These are phyloP conservation scores for Lasiurus borealis DNA, from an alignment of 2,113 vertebrate genomes.

Conservation along the genomic window DNA sequence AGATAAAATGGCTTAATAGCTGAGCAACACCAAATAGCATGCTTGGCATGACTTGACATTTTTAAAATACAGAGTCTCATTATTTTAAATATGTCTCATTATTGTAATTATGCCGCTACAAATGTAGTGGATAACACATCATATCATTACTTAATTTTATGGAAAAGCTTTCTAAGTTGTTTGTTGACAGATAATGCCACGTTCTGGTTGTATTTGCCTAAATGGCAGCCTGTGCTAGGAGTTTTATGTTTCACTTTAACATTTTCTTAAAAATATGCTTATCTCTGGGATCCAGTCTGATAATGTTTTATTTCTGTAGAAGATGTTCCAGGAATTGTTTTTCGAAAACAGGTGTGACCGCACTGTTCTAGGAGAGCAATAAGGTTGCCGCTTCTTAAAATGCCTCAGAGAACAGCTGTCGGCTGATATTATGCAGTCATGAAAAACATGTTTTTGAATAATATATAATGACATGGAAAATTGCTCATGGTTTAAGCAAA, in stretches of 20 bases:
- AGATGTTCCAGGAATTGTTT: slow-evolving; percentile 58
- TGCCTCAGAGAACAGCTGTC: not conserved
- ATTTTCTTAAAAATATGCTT: slow-evolving; percentile 57
- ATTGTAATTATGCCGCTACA: slow-evolving; percentile 72
- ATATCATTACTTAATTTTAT: slow-evolving; percentile 79
- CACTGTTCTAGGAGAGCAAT: not conserved
- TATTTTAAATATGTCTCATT: slow-evolving; percentile 78
- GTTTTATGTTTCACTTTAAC: slow-evolving; percentile 59
- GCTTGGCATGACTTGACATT: slow-evolving; percentile 61
- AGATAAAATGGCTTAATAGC: slow-evolving; percentile 62
- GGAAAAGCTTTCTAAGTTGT: slow-evolving; percentile 69
- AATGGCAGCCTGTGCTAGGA: slow-evolving; percentile 57
- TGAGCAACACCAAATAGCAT: slow-evolving; percentile 61
- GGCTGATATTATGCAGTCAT: slow-evolving; percentile 8
- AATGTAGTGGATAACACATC: slow-evolving; percentile 66
- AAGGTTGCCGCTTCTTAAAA: slow-evolving; percentile 51
- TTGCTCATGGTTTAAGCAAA: slow-evolving; percentile 10
- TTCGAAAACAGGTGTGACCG: slow-evolving; percentile 26
- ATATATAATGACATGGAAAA: slow-evolving; percentile 23
- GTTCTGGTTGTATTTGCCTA: slow-evolving; percentile 69
- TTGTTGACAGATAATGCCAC: slow-evolving; percentile 74
- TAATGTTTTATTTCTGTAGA: slow-evolving; percentile 57
- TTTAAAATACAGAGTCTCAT: slow-evolving; percentile 66
- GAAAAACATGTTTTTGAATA: slow-evolving; percentile 63
- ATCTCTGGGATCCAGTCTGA: slow-evolving; percentile 37